Base-by-base conservation (phyloP, 2,797 vertebrate species). In the Furcifer pardalis region DNA sequence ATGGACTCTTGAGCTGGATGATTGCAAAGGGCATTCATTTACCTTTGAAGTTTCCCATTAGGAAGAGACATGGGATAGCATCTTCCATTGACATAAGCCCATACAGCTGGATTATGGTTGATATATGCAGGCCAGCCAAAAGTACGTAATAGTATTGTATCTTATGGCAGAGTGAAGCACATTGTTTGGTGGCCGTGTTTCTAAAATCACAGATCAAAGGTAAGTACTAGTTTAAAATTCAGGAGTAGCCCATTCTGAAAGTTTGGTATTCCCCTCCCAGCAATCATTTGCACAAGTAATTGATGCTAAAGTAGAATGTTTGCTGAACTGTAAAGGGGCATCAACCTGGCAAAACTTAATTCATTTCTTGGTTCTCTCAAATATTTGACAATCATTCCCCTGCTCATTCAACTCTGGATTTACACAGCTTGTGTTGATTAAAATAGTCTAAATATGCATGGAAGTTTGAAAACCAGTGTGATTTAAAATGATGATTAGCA, bases 301-400 rank as follows among this genome's bases (percentile, higher is more conserved):
- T 84, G 74, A 71, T 86, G 72, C 68, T n/a, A 60, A 69, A 21
- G 13, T 72, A 84, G 71, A 75, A 19, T 69, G 37, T 78, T 86
- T 86, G 74, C 56, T 65, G 65, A 90, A 85, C 66, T 40, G 87
- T 79, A 85, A 62, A 42, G 5, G 69, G 35, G 40, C 25, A 86
- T 86, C 87, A 56, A 62, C 74, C 71, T n/a, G 63, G 40, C 56
- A 73, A 79, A 84, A 83, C 73, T 35, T 75, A 90, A 89, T 92
- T 87, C 35, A 62, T 35, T 88, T 74, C 65, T 85, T 86, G 56
- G n/a, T 49, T 89, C 65, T 75, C 27, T 83, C 63, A 91, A 89
- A 91, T 91, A 84, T 91, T 88, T 90, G 88, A 66, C 80, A 49
- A 78, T 37, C 25, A 66, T 84, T 90, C 40, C 89, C 49, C 82